Evolutionary conservation across 2,888 invertebrate genomes (phyloP), one percentile per base, ranked within the genome.

Genomic region (Altica lythri): DNA sequence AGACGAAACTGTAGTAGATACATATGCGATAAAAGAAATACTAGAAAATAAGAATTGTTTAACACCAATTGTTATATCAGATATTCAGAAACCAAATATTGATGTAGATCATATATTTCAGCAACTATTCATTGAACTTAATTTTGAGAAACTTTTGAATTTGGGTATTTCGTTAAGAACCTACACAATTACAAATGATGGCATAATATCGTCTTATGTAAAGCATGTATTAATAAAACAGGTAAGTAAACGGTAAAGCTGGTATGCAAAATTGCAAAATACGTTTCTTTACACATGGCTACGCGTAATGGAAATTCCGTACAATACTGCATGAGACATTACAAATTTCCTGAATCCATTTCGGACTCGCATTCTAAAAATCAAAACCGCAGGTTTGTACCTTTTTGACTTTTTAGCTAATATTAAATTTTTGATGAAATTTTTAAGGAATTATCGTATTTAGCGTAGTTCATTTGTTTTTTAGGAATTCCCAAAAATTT

Each of bases 21-120:
- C 46, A 14, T 46, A 55, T 49, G 57, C 55, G 9, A 60, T 66
- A 14, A 65, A 55, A 32, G 65, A 62, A 44, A 57, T 52, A 53
- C 45, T 66, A 40, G 46, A 53, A 29, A 55, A 48, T 19, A 40
- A 59, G 42, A 55, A 61, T 29, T 16, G 19, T 14, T 14, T 62
- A 42, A 53, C 61, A 4, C 8, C 9, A 48, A 18, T 40, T 25
- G 45, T 63, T 19, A 49, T 65, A 42, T 37, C 50, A 17, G 50
- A 61, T 50, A 50, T 66, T 42, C 22, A 49, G 2, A 50, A 59
- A n/a, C 17, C 37, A 10, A 43, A 47, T 42, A 32, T 45, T 12
- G 42, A 60, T 34, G 53, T 60, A 16, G 50, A 60, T 18, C 17
- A 29, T 14, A 40, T 59, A 4, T 63, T 63, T 44, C 22, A 40